phyloP scores from a whole-genome alignment of 2,113 vertebrate species.

The Marcusenius ussheri region DNA sequence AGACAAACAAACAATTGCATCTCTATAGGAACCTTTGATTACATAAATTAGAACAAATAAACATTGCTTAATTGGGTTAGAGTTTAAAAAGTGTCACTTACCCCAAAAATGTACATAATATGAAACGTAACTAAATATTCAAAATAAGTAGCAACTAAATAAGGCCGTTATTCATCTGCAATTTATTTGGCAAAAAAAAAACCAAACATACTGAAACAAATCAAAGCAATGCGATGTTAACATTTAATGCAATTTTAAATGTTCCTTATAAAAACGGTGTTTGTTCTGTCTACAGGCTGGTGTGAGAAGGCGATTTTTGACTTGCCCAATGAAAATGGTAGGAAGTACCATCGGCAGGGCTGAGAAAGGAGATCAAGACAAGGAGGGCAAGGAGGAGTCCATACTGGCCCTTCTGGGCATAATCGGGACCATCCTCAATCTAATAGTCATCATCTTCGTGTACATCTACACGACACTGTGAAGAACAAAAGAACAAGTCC shows the following conservation, averaged over 20 bases:
- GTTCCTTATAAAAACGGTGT: slow-evolving; percentile 22
- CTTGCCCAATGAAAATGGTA: slow-evolving; percentile 89
- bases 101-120: background rate
- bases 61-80: background rate
- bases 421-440: slow-evolving; percentile 91
- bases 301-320: slow-evolving; percentile 74
- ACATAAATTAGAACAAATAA: background rate
- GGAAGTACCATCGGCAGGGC: slow-evolving; percentile 85
- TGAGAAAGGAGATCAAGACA: slow-evolving; percentile 87
- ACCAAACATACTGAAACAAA: background rate
- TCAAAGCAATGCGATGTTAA: background rate
- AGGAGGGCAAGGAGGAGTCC: slow-evolving; percentile 89
- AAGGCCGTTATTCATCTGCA: background rate
- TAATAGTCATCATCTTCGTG: slow-evolving; percentile 95
- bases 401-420: slow-evolving; percentile 95
- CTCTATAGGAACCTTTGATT: background rate
- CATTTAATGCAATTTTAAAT: background rate
- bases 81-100: background rate
- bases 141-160: background rate
- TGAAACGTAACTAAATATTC: background rate
- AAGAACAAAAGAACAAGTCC: background rate
- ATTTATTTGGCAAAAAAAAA: background rate
- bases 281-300: slow-evolving; percentile 64
- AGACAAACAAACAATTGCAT: background rate
- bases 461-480: slow-evolving; percentile 95